phyloP scores from a whole-genome alignment of 2,888 invertebrate genomes.

The Pristionchus entomophagus region DNA sequence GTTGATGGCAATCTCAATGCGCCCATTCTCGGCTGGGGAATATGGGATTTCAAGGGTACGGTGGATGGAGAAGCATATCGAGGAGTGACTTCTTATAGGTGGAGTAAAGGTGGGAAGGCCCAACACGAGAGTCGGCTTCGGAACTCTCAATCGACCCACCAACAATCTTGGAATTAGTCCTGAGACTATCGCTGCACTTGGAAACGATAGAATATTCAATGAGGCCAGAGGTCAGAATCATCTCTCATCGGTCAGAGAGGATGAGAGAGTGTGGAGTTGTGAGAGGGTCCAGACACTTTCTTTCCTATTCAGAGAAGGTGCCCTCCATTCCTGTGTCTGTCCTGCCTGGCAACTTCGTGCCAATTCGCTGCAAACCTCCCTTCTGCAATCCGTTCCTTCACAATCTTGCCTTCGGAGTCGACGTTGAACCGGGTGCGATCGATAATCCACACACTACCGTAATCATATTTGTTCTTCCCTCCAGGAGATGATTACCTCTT shows the following conservation, averaged over 20 bases:
- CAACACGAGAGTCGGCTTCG: slow-evolving; percentile 67
- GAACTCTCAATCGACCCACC: slow-evolving; percentile 63
- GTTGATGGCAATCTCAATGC: slow-evolving; percentile 71
- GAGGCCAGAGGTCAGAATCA: slow-evolving; percentile 61
- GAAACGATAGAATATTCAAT: slow-evolving; percentile 66
- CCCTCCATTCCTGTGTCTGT: slow-evolving; percentile 69
- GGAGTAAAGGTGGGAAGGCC: slow-evolving; percentile 66
- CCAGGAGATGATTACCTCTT: slow-evolving; percentile 67
- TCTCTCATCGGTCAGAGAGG: too few species aligned
- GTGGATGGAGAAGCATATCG: background rate
- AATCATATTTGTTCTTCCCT: background rate
- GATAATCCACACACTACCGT: background rate
- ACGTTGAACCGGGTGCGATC: slow-evolving; percentile 62
- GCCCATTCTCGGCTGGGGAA: slow-evolving; percentile 70
- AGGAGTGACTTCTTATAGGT: slow-evolving; percentile 49
- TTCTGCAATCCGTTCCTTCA: slow-evolving; percentile 73
- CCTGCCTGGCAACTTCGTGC: slow-evolving; percentile 70
- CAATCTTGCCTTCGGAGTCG: slow-evolving; percentile 68
- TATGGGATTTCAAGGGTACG: slow-evolving; percentile 70
- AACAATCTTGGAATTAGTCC: slow-evolving; percentile 68
- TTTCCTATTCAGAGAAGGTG: slow-evolving; percentile 59
- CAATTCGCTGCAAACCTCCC: slow-evolving; percentile 70
- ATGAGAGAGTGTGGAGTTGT: background rate
- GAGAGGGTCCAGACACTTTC: background rate
- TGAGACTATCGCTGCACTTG: slow-evolving; percentile 65